A percentile compares a stretch with the other conserved stretches of the same genome.
Evolutionary conservation across 1,140 invertebrate genomes (phyloP).

Genomic region (Drosophila aff.): DNA sequence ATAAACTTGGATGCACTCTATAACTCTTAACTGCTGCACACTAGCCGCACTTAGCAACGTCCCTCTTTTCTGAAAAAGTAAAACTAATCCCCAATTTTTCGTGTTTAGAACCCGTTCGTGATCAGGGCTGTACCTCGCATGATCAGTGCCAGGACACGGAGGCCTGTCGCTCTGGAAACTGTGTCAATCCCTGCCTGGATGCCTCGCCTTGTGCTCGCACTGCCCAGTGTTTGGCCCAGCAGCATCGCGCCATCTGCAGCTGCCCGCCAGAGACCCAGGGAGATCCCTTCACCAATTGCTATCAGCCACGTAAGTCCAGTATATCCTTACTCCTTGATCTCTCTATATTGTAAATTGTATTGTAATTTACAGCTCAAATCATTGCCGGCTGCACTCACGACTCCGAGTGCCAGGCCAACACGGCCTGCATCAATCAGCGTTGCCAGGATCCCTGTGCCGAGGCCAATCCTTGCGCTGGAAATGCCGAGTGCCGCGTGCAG

Average conservation of each 20-base stretch:
- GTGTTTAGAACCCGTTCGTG: conserved; percentile 84
- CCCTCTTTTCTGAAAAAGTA: background rate
- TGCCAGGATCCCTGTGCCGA: conserved; percentile 93
- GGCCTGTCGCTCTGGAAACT: conserved; percentile 90
- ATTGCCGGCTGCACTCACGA: conserved; percentile 90
- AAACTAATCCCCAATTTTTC: conserved; percentile 16
- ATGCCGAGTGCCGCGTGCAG: conserved; percentile 91
- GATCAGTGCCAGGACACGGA: conserved; percentile 90
- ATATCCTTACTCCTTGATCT: background rate
- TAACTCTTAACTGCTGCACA: conserved; percentile 73
- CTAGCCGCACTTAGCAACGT: background rate
- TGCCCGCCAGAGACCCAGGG: conserved; percentile 91
- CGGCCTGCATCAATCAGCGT: conserved; percentile 91
- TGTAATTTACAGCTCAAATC: conserved; percentile 53
- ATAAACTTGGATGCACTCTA: conserved; percentile 73
- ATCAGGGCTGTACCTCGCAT: conserved; percentile 89
- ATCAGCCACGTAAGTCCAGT: conserved; percentile 85
- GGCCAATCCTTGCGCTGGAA: conserved; percentile 91
- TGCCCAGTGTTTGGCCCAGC: conserved; percentile 91
- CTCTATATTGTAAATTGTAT: background rate
- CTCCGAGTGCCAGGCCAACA: conserved; percentile 90
- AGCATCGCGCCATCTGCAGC: conserved; percentile 91
- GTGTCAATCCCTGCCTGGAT: conserved; percentile 91
- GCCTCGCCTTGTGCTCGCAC: conserved; percentile 91
- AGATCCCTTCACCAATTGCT: conserved; percentile 93